These are phyloP conservation scores for Augiades crinisus DNA, from an alignment of 2,888 invertebrate species.

Conservation along the genomic window DNA sequence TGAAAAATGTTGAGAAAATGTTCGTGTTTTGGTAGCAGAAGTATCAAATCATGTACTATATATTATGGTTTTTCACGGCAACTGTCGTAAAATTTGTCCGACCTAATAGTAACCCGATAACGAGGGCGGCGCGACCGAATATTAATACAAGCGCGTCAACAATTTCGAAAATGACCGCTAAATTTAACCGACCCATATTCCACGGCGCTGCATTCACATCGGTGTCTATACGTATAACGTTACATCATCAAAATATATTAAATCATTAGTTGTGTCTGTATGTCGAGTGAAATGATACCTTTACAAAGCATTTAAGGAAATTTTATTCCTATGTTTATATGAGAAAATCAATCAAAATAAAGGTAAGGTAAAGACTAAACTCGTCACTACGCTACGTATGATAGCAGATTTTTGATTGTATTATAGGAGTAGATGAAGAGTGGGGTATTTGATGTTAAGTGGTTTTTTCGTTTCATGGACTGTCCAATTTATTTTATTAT, in stretches of 20 bases:
- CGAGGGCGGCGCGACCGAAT: slow-evolving; percentile 19
- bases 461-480: too few relatives aligned
- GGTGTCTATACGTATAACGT: slow-evolving; percentile 1
- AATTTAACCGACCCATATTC: slow-evolving; percentile 63
- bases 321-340: too few relatives aligned
- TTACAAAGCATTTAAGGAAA: too few relatives aligned
- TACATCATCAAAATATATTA: too few relatives aligned
- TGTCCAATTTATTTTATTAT: too few relatives aligned
- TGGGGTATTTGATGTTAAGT: too few relatives aligned
- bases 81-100: slow-evolving; percentile 2
- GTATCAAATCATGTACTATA: neutral
- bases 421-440: too few relatives aligned
- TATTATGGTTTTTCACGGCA: neutral
- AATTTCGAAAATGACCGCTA: slow-evolving; percentile 43
- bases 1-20: too few relatives aligned
- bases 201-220: slow-evolving; percentile 46
- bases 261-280: neutral
- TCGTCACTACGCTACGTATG: too few relatives aligned
- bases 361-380: too few relatives aligned
- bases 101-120: slow-evolving; percentile 23
- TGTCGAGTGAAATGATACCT: neutral
- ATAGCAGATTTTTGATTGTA: too few relatives aligned
- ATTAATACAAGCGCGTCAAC: slow-evolving; percentile 32
- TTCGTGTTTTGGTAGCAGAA: neutral
- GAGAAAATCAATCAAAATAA: too few relatives aligned